phyloP scores from a whole-genome alignment of 2,797 vertebrate genomes.

The Staurois parvus region DNA sequence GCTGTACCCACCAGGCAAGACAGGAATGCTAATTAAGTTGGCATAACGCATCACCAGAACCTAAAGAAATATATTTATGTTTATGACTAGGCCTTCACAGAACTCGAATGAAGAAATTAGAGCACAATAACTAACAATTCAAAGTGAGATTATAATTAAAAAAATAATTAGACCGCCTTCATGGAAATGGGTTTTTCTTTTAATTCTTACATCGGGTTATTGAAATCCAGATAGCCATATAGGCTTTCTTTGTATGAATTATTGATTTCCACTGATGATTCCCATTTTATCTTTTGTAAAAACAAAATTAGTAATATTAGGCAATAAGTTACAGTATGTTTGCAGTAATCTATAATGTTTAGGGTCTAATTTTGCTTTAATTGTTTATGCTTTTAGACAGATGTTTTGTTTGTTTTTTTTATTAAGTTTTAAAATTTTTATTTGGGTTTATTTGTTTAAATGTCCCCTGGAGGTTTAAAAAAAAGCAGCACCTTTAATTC shows the following conservation, averaged over 20 bases:
- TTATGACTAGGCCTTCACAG: conserved; percentile 39
- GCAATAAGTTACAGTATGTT: no score
- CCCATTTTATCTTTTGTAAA: neutral
- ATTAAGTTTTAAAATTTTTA: no score
- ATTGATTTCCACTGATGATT: conserved; percentile 6
- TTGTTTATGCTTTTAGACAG: no score
- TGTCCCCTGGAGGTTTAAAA: no score
- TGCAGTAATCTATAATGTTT: no score
- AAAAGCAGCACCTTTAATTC: no score
- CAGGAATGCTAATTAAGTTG: conserved; percentile 12
- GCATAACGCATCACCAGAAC: conserved; percentile 5
- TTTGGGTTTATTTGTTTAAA: no score
- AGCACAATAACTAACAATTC: conserved; percentile 40
- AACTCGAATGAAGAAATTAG: conserved; percentile 39
- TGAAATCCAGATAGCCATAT: conserved; percentile 26
- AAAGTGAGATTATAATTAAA: conserved; percentile 46
- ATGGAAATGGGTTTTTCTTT: conserved; percentile 22
- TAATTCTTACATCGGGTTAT: conserved; percentile 4
- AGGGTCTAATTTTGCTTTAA: no score
- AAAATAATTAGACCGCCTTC: conserved; percentile 42
- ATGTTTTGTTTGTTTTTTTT: no score
- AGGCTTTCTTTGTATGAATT: neutral
- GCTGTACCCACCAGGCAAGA: conserved; percentile 5
- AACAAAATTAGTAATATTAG: no score
- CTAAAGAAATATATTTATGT: conserved; percentile 40